Evolutionary conservation across 1,140 invertebrate genomes (phyloP).

Genomic region (Ylistrum balloti): DNA sequence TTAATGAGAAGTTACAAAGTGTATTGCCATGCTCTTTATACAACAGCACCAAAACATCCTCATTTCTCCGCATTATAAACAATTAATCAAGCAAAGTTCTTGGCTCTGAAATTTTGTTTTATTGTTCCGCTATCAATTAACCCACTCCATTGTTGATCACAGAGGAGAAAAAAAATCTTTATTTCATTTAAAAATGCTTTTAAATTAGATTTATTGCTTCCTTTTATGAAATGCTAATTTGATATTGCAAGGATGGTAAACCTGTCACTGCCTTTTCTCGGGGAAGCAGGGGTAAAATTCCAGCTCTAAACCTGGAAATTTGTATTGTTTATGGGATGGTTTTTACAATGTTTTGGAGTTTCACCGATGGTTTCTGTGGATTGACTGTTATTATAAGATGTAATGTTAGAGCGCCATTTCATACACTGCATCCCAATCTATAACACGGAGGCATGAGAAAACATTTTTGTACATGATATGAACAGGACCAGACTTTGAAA

Average conservation of each 20-base stretch:
- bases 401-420: background rate
- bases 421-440: background rate
- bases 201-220: constrained; percentile 29
- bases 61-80: constrained; percentile 28
- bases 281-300: background rate
- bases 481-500: too few relatives aligned
- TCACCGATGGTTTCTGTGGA: background rate
- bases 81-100: background rate
- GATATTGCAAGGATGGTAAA: constrained; percentile 29
- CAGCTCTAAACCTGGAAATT: constrained; percentile 8
- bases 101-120: background rate
- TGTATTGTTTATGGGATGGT: constrained; percentile 18
- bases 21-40: background rate
- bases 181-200: constrained; percentile 36
- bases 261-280: background rate
- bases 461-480: too few relatives aligned
- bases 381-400: background rate
- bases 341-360: background rate
- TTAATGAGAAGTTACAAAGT: background rate
- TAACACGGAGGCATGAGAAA: too few relatives aligned
- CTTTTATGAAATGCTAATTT: constrained; percentile 40
- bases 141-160: background rate
- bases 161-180: background rate
- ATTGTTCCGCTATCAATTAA: constrained; percentile 26
- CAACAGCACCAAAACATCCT: background rate